Evolutionary conservation across 2,797 vertebrate species (phyloP).

Genomic region (Oryzias dopingdopingensis): DNA sequence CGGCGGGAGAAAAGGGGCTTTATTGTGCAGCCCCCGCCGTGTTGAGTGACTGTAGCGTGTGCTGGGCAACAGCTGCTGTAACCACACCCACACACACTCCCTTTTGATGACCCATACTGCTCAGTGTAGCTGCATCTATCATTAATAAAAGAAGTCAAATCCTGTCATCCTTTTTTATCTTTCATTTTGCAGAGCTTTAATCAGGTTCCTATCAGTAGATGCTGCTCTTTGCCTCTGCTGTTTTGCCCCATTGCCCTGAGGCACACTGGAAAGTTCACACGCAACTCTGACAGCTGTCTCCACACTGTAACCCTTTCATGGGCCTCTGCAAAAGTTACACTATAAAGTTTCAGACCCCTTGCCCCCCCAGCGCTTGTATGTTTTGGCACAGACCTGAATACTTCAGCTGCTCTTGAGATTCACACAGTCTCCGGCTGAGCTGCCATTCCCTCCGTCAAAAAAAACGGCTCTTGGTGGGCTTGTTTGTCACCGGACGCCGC

Average conservation of each 20-base stretch:
- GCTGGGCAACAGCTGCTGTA: slow-evolving; percentile 81
- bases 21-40: slow-evolving; percentile 75
- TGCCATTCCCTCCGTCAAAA: slow-evolving; percentile 24
- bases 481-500: slow-evolving; percentile 67
- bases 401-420: slow-evolving; percentile 20
- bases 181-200: slow-evolving; percentile 14
- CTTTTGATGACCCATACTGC: slow-evolving; percentile 47
- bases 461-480: slow-evolving; percentile 59
- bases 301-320: slow-evolving; percentile 64
- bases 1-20: slow-evolving; percentile 72
- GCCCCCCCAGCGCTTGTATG: slow-evolving; percentile 11
- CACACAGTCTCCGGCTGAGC: slow-evolving; percentile 10
- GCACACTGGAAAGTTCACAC: slow-evolving; percentile 8
- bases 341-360: slow-evolving; percentile 45
- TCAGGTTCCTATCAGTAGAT: slow-evolving; percentile 39
- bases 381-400: slow-evolving; percentile 36
- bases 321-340: slow-evolving; percentile 54
- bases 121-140: neutral
- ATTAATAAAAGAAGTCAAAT: no score
- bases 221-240: slow-evolving; percentile 34
- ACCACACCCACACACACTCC: slow-evolving; percentile 34
- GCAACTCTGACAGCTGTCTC: slow-evolving; percentile 70
- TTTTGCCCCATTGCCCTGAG: slow-evolving; percentile 10
- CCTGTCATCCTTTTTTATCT: no score
- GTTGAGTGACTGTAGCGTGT: slow-evolving; percentile 82